These are phyloP conservation scores for Oncorhynchus tshawytscha DNA, from an alignment of 2,113 vertebrate genomes.

Conservation along the genomic window DNA sequence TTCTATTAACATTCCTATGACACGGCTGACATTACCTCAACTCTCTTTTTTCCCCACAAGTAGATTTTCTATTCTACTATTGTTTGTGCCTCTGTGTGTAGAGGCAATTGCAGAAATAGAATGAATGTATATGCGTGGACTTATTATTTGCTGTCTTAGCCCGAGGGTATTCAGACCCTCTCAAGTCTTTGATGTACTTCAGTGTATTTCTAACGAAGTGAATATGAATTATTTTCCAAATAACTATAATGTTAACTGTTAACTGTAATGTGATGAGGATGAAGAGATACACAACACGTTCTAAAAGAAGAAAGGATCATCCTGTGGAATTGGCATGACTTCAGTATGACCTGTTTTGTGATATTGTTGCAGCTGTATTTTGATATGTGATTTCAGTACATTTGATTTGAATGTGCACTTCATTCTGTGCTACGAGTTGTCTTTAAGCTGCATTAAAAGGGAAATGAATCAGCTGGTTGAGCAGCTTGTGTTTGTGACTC, in stretches of 20 bases:
- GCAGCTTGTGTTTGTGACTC: background rate
- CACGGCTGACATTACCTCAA: background rate
- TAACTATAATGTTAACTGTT: background rate
- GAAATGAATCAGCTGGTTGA: background rate
- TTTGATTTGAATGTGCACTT: constrained; percentile 3
- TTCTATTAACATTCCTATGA: constrained; percentile 5
- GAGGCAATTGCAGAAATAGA: background rate
- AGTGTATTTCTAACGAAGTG: background rate
- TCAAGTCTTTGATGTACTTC: constrained; percentile 1
- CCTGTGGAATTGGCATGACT: background rate
- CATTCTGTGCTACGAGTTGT: background rate
- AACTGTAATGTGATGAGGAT: background rate
- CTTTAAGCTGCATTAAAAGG: background rate
- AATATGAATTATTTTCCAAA: background rate
- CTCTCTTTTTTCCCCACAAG: background rate
- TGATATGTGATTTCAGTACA: background rate
- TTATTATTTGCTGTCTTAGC: background rate
- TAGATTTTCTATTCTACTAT: background rate
- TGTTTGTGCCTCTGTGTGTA: background rate
- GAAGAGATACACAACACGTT: background rate
- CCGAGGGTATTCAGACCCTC: background rate
- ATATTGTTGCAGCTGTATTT: constrained; percentile 11
- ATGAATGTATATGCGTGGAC: background rate
- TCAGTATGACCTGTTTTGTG: background rate
- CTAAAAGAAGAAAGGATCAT: background rate